These are phyloP conservation scores for Brenthis hecate DNA, from an alignment of 2,888 invertebrate species.

Conservation along the genomic window DNA sequence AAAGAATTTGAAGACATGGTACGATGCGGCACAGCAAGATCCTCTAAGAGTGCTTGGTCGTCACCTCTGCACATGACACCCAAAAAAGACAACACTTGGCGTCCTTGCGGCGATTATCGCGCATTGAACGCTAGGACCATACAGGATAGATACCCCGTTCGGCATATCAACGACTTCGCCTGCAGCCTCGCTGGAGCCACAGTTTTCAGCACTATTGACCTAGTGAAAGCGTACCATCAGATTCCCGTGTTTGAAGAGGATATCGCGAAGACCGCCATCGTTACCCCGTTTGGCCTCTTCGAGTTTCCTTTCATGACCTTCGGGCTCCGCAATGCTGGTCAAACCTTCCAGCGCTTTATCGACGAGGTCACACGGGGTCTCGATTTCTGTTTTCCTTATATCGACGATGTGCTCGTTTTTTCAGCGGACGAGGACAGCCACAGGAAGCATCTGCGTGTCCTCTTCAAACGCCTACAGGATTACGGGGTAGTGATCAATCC, in stretches of 20 bases:
- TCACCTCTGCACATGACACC: conserved; percentile 36
- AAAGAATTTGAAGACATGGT: conserved; percentile 32
- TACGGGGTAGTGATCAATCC: conserved; percentile 44
- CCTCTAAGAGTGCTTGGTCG: conserved; percentile 34
- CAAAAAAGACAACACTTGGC: conserved; percentile 32
- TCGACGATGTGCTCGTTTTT: conserved; percentile 45
- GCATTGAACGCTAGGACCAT: conserved; percentile 2
- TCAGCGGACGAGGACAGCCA: too few species aligned
- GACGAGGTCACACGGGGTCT: conserved; percentile 45
- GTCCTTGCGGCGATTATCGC: conserved; percentile 41
- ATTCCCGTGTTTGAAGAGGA: background rate
- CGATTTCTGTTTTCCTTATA: conserved; percentile 22
- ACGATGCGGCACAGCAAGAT: conserved; percentile 27
- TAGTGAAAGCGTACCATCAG: conserved; percentile 36
- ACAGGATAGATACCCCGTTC: conserved; percentile 39
- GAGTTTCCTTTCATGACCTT: conserved; percentile 24
- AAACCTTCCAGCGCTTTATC: conserved; percentile 42
- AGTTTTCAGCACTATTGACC: conserved; percentile 33
- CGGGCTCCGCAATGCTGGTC: conserved; percentile 11
- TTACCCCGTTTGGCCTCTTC: conserved; percentile 19
- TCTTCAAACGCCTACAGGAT: conserved; percentile 37
- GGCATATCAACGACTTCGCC: conserved; percentile 38
- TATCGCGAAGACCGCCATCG: conserved; percentile 43
- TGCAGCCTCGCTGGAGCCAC: conserved; percentile 33
- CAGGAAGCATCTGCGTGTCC: too few species aligned